These are phyloP conservation scores for Chaetophractus vellerosus DNA, from an alignment of 2,797 vertebrate species.

Conservation along the genomic window DNA sequence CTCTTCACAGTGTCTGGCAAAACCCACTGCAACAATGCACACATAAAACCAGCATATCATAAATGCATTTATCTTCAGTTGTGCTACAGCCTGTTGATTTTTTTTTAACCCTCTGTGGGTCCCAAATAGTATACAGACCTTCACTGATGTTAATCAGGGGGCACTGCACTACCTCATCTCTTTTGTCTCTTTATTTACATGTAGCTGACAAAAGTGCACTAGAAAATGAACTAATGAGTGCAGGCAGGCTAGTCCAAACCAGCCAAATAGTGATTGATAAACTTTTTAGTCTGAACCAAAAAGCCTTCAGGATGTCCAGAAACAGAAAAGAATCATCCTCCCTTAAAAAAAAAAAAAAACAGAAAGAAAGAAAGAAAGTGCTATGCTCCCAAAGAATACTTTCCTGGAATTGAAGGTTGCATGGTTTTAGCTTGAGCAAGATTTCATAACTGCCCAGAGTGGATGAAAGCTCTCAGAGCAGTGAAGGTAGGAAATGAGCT, in stretches of 20 bases:
- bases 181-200: slow-evolving; percentile 17
- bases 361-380: neutral
- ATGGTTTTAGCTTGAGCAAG: neutral
- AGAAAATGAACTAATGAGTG: neutral
- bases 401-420: neutral
- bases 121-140: slow-evolving; percentile 80
- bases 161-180: slow-evolving; percentile 51
- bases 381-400: neutral
- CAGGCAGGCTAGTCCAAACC: neutral
- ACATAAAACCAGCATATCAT: slow-evolving; percentile 60
- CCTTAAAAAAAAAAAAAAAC: neutral
- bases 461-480: neutral
- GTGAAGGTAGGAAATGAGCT: neutral
- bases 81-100: slow-evolving; percentile 70
- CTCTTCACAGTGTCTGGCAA: slow-evolving; percentile 63
- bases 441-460: neutral
- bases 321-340: neutral
- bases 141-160: slow-evolving; percentile 76
- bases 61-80: slow-evolving; percentile 65
- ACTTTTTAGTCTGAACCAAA: slow-evolving; percentile 18
- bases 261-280: neutral
- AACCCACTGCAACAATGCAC: slow-evolving; percentile 62
- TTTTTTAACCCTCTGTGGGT: slow-evolving; percentile 73
- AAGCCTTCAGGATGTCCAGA: slow-evolving; percentile 8
- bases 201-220: slow-evolving; percentile 9